Evolutionary conservation across 1,140 invertebrate genomes (phyloP), one percentile per base, ranked within the genome.

Genomic region (Drosophila ercepeae): DNA sequence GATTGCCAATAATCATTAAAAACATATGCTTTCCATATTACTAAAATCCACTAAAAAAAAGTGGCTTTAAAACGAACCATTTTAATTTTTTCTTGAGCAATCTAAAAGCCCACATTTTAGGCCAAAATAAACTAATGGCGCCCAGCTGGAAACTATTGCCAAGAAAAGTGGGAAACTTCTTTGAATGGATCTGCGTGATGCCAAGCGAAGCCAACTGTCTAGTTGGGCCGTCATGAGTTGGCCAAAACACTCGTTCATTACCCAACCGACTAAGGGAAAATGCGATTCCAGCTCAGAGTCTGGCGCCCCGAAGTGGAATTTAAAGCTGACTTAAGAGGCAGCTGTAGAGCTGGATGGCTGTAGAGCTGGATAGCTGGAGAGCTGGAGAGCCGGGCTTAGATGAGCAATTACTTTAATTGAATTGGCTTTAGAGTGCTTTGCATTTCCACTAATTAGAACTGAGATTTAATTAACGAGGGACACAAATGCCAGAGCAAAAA

Each of bases 391-490:
- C 4, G 8, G 4, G 19, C 42, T 64, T 23, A 27, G 60, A 13
- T 45, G 16, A 53, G 67, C 67, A 70, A 70, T 70, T 70, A 70
- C 49, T 58, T 69, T 57, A 73, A 64, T 53, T 73, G 58, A 73
- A 73, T 67, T 67, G 60, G 36, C 46, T 45, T 25, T 65, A 25
- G 60, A 65, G 60, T 53, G 46, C 63, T 73, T 73, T 64, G 68
- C 69, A 72, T 72, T 72, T 74, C 58, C 69, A 73, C 70, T 74
- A 74, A 74, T 74, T 74, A 74, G 69, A 74, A 74, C 59, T 46
- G 70, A 65, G 60, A 23, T 55, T 25, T 71, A 58, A 71, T 71
- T 67, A 67, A 67, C 61, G 7, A 29, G 19, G 32, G n/a, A 41
- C 51, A 45, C 23, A 34, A 45, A 45, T 36, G 41, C 41, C 52